Evolutionary conservation across 2,113 vertebrate genomes (phyloP).

Genomic region (Clupea harengus): DNA sequence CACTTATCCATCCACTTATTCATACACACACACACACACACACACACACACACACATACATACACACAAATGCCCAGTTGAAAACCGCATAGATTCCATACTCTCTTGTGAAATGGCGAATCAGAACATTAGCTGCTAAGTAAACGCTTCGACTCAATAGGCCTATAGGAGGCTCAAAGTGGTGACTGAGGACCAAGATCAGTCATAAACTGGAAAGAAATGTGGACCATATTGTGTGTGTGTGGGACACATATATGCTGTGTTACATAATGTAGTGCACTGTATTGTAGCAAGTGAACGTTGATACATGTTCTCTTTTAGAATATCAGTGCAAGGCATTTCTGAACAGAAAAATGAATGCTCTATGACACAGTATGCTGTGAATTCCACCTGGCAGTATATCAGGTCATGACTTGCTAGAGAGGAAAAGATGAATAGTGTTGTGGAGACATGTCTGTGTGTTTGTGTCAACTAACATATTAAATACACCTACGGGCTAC

Average conservation of each 20-base stretch:
- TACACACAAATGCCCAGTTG: neutral
- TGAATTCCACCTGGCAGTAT: neutral
- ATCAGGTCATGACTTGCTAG: neutral
- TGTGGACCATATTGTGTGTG: neutral
- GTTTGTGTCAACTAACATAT: conserved; percentile 3
- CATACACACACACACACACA: neutral
- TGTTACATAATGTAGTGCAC: neutral
- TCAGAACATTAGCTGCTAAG: neutral
- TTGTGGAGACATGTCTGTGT: neutral
- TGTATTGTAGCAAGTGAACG: neutral
- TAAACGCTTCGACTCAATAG: conserved; percentile 7
- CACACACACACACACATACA: neutral
- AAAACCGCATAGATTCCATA: neutral
- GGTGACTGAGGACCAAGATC: neutral
- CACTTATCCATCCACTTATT: conserved; percentile 11
- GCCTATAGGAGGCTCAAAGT: neutral
- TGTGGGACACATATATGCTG: neutral
- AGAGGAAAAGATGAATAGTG: neutral
- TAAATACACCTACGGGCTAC: neutral
- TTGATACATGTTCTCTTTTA: neutral
- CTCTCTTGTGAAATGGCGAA: neutral
- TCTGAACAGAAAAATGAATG: neutral
- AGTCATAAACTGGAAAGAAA: neutral
- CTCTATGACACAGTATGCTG: neutral
- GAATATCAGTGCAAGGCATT: neutral